A percentile compares a stretch with the other conserved stretches of the same genome.
Evolutionary conservation across 2,113 vertebrate genomes (phyloP).

Genomic region (Macroglossus sobrinus): DNA sequence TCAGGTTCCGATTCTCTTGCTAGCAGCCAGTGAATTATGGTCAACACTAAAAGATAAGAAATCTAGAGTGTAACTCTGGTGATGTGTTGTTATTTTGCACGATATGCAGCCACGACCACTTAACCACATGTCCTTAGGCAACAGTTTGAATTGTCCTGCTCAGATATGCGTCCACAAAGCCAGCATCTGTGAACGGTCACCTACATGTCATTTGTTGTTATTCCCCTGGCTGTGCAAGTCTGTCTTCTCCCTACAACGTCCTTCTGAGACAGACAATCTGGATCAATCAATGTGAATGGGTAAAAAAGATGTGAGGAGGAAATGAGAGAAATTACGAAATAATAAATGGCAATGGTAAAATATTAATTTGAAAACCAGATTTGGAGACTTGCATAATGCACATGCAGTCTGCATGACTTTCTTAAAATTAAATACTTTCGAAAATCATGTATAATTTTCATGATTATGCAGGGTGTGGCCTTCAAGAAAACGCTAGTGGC

Average conservation of each 20-base stretch:
- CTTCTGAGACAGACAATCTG: not conserved
- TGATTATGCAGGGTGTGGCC: not conserved
- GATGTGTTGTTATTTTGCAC: not conserved
- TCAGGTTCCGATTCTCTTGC: not conserved
- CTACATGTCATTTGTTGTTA: not conserved
- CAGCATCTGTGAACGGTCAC: not conserved
- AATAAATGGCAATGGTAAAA: constrained; percentile 20
- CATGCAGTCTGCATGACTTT: not conserved
- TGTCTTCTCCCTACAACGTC: not conserved
- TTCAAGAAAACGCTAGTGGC: not conserved
- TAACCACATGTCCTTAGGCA: not conserved
- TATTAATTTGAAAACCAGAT: not conserved
- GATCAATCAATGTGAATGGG: not conserved
- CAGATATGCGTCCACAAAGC: not conserved
- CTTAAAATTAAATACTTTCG: not conserved
- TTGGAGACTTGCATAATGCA: not conserved
- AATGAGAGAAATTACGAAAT: constrained; percentile 49
- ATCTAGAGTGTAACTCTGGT: not conserved
- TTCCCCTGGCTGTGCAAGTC: not conserved
- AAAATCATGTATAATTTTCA: not conserved
- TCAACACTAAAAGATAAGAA: not conserved
- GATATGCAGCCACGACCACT: not conserved
- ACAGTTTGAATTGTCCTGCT: not conserved
- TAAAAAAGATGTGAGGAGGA: not conserved
- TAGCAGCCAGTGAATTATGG: not conserved